Evolutionary conservation across 2,888 invertebrate genomes (phyloP), one percentile per base, ranked within the genome.

Genomic region (Imbricaverruca yamaguchii): DNA sequence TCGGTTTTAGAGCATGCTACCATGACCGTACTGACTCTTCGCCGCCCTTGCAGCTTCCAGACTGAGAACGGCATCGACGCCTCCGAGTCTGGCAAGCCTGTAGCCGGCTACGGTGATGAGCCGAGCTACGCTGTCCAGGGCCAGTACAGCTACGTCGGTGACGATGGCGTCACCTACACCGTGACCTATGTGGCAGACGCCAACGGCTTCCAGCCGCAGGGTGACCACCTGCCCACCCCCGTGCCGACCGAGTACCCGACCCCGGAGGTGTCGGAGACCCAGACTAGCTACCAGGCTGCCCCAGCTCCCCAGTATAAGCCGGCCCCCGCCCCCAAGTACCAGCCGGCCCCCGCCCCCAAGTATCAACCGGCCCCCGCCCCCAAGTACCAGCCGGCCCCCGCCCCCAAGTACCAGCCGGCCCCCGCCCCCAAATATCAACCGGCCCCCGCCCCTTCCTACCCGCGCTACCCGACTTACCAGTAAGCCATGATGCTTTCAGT

Each of bases 151-250:
- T 69, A 69, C 69, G 15, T 15, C 69, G 69, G 39, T 15, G 69
- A 69, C 69, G 25, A 69, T 39, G 69, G 69, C 15, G 39, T 39
- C 69, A 69, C 15, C 39, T 77, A 77, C 77, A 55, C 55, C 55
- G 77, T 77, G 15, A 56, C 53, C 56, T 77, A 77, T 13, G 13
- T 56, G 53, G 77, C 77, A n/a, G 77, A 77, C n/a, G 56, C 53
- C n/a, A 77, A 55, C 25, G 67, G 77, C 53, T 77, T 77, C 56
- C 77, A 77, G 77, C 77, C 67, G 77, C 53, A 56, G 53, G 77
- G 55, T n/a, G 77, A 55, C 56, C 77, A 77, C 53, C 10, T 77
- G n/a, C 77, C 77, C 55, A 69, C 39, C 39, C 39, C 39, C 39
- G 39, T 39, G 4, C 39, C 39, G 39, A 39, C 39, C 39, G 39